phyloP scores from a whole-genome alignment of 2,113 vertebrate species.

The Varanus komodoensis region DNA sequence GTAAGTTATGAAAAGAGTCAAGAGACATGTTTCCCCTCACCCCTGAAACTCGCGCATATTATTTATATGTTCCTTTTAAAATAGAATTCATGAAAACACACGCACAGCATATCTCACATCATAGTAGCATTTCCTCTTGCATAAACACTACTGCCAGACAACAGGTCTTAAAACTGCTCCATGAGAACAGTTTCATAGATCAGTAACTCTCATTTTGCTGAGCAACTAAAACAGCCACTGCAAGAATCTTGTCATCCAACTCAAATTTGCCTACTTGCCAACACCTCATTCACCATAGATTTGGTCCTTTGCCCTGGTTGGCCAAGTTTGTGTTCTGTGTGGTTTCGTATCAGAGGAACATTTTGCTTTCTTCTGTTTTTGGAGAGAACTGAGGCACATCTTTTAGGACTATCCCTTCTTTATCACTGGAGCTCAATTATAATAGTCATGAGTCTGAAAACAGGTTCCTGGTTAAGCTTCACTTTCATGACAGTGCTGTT shows the following conservation, averaged over 20 bases:
- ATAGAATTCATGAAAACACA: too few relatives aligned
- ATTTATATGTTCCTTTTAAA: background rate
- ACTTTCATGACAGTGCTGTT: background rate
- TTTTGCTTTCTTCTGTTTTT: background rate
- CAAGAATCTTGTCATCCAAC: background rate
- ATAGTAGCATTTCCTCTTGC: background rate
- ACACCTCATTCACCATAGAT: background rate
- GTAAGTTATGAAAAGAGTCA: too few relatives aligned
- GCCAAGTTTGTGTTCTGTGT: background rate
- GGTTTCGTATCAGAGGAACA: too few relatives aligned
- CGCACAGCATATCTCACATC: background rate
- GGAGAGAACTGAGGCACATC: background rate
- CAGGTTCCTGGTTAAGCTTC: background rate
- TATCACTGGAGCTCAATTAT: background rate
- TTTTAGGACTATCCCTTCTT: background rate
- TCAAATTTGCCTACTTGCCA: background rate
- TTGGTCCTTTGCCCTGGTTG: background rate
- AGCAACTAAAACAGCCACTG: background rate
- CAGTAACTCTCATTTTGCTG: background rate
- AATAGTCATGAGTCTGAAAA: background rate
- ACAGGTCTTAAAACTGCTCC: background rate
- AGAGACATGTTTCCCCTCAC: too few relatives aligned
- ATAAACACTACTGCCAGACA: background rate
- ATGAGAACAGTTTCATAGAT: background rate
- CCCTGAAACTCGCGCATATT: background rate